These are phyloP conservation scores for Mus minutoides DNA, from an alignment of 2,797 vertebrate genomes.

Conservation along the genomic window DNA sequence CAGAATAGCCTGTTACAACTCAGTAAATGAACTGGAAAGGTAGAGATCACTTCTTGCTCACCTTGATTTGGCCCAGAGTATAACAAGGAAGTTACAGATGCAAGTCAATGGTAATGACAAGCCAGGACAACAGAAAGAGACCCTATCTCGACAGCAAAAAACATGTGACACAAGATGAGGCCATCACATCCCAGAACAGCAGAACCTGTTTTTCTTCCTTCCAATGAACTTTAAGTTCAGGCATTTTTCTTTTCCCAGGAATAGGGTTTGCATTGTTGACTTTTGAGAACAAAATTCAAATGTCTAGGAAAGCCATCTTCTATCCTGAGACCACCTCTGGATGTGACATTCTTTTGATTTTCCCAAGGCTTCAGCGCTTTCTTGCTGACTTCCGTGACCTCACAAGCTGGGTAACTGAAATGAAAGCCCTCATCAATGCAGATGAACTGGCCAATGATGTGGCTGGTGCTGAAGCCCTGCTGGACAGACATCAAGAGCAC, in stretches of 20 bases:
- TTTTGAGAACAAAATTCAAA: background rate
- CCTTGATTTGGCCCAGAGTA: background rate
- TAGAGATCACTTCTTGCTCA: slow-evolving; percentile 1
- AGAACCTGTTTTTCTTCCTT: background rate
- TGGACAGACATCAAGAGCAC: slow-evolving; percentile 98
- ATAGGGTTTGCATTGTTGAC: background rate
- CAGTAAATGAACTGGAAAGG: background rate
- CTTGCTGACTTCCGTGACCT: slow-evolving; percentile 98
- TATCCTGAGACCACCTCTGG: no score
- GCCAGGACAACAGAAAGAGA: background rate
- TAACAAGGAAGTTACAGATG: background rate
- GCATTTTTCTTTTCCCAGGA: background rate
- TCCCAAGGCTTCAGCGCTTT: slow-evolving; percentile 95
- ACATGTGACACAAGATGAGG: background rate
- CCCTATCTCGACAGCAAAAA: background rate
- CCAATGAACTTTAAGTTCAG: background rate
- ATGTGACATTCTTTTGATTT: background rate
- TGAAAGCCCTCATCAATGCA: slow-evolving; percentile 99
- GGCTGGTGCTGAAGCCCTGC: slow-evolving; percentile 97
- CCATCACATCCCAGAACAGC: background rate
- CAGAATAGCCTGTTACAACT: background rate
- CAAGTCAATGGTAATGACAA: background rate
- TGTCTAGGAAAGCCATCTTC: background rate
- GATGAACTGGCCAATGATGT: slow-evolving; percentile 99
- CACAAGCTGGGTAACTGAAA: slow-evolving; percentile 99